Evolutionary conservation across 2,888 invertebrate species (phyloP).

Genomic region (Amiota minor): DNA sequence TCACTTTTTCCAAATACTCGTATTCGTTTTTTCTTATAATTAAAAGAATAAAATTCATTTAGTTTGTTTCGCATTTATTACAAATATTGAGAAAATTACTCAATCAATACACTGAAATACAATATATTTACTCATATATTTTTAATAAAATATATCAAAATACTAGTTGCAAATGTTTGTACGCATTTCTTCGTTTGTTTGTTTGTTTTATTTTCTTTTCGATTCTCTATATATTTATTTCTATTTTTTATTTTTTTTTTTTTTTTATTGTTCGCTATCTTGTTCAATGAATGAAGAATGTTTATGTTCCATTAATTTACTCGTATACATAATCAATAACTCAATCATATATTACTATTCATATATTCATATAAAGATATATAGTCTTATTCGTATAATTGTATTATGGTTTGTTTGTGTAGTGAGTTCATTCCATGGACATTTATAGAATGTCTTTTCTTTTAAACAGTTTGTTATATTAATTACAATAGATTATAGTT

Average conservation of each 20-base stretch:
- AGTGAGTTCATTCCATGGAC: slow-evolving; percentile 28
- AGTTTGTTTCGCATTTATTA: no score
- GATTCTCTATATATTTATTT: not conserved
- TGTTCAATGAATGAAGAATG: slow-evolving; percentile 44
- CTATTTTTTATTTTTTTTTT: slow-evolving; percentile 30
- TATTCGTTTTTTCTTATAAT: no score
- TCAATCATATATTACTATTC: no score
- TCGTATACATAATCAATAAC: no score
- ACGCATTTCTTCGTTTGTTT: slow-evolving; percentile 38
- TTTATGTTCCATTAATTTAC: slow-evolving; percentile 40
- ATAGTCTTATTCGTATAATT: not conserved
- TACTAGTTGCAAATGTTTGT: slow-evolving; percentile 60
- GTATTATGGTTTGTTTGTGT: slow-evolving; percentile 26
- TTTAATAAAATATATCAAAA: slow-evolving; percentile 10
- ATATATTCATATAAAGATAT: no score
- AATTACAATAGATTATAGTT: not conserved
- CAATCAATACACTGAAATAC: slow-evolving; percentile 24
- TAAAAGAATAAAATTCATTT: no score
- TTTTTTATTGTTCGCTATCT: slow-evolving; percentile 39
- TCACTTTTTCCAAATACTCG: no score
- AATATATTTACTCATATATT: slow-evolving; percentile 42
- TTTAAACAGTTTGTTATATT: slow-evolving; percentile 31
- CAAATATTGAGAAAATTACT: no score
- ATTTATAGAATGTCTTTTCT: slow-evolving; percentile 54
- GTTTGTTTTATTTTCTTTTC: not conserved